Base-by-base conservation (phyloP, 37 sponge, comb jelly and placozoan species). In the Petrosia ficiformis region DNA sequence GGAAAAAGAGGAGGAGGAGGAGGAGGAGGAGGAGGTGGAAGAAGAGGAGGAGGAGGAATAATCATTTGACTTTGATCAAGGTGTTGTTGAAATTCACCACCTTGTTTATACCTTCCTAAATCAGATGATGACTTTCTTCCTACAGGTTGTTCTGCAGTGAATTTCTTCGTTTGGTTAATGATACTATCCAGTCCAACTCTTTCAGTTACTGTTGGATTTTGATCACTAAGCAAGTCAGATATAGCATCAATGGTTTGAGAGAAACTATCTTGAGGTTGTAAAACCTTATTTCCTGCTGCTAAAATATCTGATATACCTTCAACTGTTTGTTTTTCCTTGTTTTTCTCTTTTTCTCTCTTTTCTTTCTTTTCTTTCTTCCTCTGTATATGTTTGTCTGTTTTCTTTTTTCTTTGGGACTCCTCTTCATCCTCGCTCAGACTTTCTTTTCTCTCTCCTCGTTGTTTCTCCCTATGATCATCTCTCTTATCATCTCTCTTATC, bases 241-340 rank as follows among this genome's bases (percentile, higher is more conserved):
- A 84, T 68, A 25, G 77, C 85, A 64, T 80, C 77, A 35, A 88
- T 66, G 1, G 82, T 82, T 56, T 42, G 67, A 11, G 77, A 77
- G 16, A 72, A 48, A 1, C 8, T 41, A 3, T 37, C 44, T 61
- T 61, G 63, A 34, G 73, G 42, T 21, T 68, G 24, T 2, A 80
- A 59, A 6, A 80, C 71, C 21, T 57, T 33, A 39, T 33, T 61
- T n/a, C 81, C 72, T 32, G 71, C 71, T 14, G 24, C 81, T 1
- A 76, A 48, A 22, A 80, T 60, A 33, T 71, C 72, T 36, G 59
- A 41, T 29, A 76, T 29, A 2, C 42, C 74, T 11, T 35, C 71
- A 31, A 77, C 5, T 5, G 74, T 56, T n/a, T 59, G 19, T 57
- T 73, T 72, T 31, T 73, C 2, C 3, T 80, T 61, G n/a, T 57